Conservation (phyloP, 2,888 invertebrate species). For the Tetropium fuscum region DNA sequence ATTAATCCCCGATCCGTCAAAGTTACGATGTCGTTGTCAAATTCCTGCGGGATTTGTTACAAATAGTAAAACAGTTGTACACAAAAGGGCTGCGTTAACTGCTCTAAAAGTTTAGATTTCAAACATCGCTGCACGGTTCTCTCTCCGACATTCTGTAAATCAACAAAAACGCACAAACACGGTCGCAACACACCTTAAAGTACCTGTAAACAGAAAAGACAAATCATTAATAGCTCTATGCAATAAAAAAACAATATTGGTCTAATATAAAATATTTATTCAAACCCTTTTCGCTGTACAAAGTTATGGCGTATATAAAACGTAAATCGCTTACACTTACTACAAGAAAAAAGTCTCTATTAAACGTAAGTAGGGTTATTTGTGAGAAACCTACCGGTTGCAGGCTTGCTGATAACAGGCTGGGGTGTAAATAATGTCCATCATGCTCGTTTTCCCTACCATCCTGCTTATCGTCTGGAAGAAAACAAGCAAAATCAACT, state of each 20-base stretch:
- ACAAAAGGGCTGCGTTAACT: too few relatives aligned
- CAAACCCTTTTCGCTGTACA: slow-evolving; percentile 43
- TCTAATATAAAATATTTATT: slow-evolving; percentile 65
- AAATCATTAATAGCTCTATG: slow-evolving; percentile 55
- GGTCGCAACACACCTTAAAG: slow-evolving; percentile 29
- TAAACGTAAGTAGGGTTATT: slow-evolving; percentile 33
- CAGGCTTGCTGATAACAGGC: slow-evolving; percentile 73
- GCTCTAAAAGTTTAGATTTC: too few relatives aligned
- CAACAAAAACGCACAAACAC: slow-evolving; percentile 40
- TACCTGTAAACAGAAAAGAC: slow-evolving; percentile 61
- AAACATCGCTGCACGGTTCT: too few relatives aligned
- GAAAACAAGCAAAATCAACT: slow-evolving; percentile 18
- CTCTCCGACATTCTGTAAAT: slow-evolving; percentile 36
- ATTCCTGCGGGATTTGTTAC: too few relatives aligned
- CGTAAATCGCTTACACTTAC: slow-evolving; percentile 39
- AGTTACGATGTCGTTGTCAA: too few relatives aligned
- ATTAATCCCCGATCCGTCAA: too few relatives aligned
- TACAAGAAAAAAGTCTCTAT: slow-evolving; percentile 46
- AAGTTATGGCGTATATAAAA: slow-evolving; percentile 24
- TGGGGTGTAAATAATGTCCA: slow-evolving; percentile 88
- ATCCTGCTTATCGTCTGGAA: slow-evolving; percentile 24
- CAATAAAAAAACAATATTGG: slow-evolving; percentile 47
- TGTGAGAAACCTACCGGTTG: slow-evolving; percentile 74
- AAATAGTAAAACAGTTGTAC: too few relatives aligned
- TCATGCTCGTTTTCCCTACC: slow-evolving; percentile 35